phyloP scores from a whole-genome alignment of 2,888 invertebrate genomes.

The Erpobdella octoculata region DNA sequence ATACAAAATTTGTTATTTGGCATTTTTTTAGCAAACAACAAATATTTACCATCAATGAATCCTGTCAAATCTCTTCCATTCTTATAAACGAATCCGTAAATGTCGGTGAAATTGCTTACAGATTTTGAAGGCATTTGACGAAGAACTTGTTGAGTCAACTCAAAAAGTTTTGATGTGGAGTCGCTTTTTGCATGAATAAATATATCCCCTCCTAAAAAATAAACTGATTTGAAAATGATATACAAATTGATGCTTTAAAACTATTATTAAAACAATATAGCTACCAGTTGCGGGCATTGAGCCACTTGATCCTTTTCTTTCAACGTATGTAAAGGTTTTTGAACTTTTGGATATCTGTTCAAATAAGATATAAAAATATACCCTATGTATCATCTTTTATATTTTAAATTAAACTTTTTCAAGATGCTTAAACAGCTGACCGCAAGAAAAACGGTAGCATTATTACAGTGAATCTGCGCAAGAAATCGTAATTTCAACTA shows the following conservation, averaged over 20 bases:
- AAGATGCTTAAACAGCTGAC: no score
- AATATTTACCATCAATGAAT: conserved; percentile 51
- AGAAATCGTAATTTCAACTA: no score
- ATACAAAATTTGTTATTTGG: background rate
- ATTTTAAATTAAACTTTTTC: no score
- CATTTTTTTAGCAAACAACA: no score
- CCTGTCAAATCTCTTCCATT: conserved; percentile 51
- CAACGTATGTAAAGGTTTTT: conserved; percentile 42
- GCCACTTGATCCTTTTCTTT: conserved; percentile 47
- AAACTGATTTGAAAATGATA: no score
- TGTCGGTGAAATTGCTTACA: conserved; percentile 46
- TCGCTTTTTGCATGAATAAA: conserved; percentile 51
- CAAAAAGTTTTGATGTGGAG: conserved; percentile 48
- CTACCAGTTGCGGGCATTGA: conserved; percentile 43
- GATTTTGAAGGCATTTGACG: conserved; percentile 43
- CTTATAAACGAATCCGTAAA: conserved; percentile 50
- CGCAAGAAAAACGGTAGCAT: no score
- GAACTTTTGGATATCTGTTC: background rate
- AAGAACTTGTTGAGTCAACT: conserved; percentile 44
- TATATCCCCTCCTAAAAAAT: conserved; percentile 51
- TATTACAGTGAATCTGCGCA: no score
- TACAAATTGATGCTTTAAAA: background rate
- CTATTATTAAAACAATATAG: background rate
- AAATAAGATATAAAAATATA: no score
- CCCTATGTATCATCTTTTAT: no score